Conservation (phyloP, 1,140 invertebrate species). For the Idris sp. region DNA sequence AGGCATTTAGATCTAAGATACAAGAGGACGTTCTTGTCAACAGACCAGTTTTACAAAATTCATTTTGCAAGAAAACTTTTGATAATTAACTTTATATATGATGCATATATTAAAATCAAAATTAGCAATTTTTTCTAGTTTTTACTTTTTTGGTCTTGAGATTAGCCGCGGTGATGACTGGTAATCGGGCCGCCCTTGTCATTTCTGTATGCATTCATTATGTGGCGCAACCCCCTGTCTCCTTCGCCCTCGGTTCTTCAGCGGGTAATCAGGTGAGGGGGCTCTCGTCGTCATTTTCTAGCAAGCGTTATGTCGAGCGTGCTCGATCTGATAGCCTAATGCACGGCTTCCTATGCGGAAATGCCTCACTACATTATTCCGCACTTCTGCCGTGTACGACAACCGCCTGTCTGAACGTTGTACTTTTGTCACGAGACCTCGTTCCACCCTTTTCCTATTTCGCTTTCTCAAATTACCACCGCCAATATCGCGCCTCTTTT, state of each 20-base stretch:
- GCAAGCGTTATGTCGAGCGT: slow-evolving; percentile 72
- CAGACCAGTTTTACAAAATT: no score
- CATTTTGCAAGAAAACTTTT: no score
- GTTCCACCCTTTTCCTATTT: slow-evolving; percentile 49
- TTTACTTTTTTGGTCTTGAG: slow-evolving; percentile 54
- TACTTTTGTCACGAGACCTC: slow-evolving; percentile 75
- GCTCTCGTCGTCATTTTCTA: slow-evolving; percentile 68
- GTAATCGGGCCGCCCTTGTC: slow-evolving; percentile 60
- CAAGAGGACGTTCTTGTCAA: slow-evolving; percentile 62
- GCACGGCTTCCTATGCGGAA: slow-evolving; percentile 79
- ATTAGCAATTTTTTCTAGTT: no score
- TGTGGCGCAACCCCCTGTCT: slow-evolving; percentile 50
- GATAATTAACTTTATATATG: no score
- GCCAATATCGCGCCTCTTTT: slow-evolving; percentile 49
- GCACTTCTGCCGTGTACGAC: slow-evolving; percentile 67
- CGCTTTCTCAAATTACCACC: slow-evolving; percentile 61
- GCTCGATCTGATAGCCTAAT: slow-evolving; percentile 79
- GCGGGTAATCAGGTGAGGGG: slow-evolving; percentile 74
- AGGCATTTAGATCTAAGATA: slow-evolving; percentile 76
- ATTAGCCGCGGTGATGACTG: slow-evolving; percentile 51
- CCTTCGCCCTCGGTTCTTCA: slow-evolving; percentile 65
- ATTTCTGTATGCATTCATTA: slow-evolving; percentile 61
- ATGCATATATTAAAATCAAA: no score
- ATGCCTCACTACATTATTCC: slow-evolving; percentile 76
- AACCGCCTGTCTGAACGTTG: slow-evolving; percentile 63